Base-by-base conservation (phyloP, 2,797 vertebrate species). In the Channallabes apus region DNA sequence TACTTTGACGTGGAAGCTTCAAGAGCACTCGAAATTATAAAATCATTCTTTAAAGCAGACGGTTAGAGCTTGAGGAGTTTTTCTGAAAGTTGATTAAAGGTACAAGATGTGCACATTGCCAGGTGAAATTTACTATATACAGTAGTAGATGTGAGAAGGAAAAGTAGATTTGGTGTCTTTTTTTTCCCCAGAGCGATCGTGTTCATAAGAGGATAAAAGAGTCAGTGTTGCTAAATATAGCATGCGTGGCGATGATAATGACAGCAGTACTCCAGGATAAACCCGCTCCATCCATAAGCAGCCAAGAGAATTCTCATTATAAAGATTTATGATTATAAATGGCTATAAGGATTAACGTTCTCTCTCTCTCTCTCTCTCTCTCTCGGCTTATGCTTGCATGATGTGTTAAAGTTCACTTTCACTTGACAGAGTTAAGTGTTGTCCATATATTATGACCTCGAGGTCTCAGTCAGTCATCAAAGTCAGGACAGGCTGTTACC, bases 401-500 rank as follows among this genome's bases (percentile, higher is more conserved):
- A 32, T n/a, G 27, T 24, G 27, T 32, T 14, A 32, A 35, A 59
- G 65, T 20, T 80, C 12, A 65, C 20, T 46, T n/a, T 67, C 24
- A 32, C 0, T n/a, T 84, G 27, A 35, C n/a, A 58, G 56, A 54
- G 80, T 75, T 8, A 11, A 68, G 32, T 15, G 6, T 51, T 18
- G 27, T 75, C 22, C 35, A 1, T 82, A 88, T 68, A 54, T 68
- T 62, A 59, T 51, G 77, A 90, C 75, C 78, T 72, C 81, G 5
- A 85, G 38, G 79, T 80, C 73, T 59, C 41, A 62, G 22, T 15
- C 72, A 79, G 64, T 77, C 35, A 84, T 83, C 27, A 58, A 78
- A 7, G 15, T 3, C 58, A 59, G 78, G 87, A 79, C 88, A 85
- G 6, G 88, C 78, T 84, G 77, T 18, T 72, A 80, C 88, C 68